phyloP scores from a whole-genome alignment of 2,888 invertebrate genomes.

The Plutella xylostella region DNA sequence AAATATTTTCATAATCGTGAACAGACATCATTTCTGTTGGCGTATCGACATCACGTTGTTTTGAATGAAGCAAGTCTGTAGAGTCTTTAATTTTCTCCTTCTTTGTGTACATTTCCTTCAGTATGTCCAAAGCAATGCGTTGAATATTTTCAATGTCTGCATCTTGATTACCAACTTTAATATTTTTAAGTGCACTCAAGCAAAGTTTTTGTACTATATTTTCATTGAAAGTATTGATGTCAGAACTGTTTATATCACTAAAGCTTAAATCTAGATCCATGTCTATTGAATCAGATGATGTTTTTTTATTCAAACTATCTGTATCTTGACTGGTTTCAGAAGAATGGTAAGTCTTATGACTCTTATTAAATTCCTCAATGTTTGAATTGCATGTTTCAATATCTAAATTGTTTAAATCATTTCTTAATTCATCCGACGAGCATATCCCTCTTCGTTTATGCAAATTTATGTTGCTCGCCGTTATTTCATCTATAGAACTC shows the following conservation, averaged over 20 bases:
- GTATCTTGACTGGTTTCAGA: constrained; percentile 60
- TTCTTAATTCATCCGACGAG: constrained; percentile 62
- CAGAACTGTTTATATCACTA: constrained; percentile 66
- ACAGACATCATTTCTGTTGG: constrained; percentile 71
- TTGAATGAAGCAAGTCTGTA: constrained; percentile 39
- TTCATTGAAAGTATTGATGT: constrained; percentile 66
- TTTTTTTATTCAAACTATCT: constrained; percentile 60
- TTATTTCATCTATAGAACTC: constrained; percentile 59
- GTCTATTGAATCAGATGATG: constrained; percentile 63
- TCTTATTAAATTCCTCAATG: constrained; percentile 45
- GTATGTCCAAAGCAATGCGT: constrained; percentile 62
- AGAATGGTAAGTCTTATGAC: constrained; percentile 45
- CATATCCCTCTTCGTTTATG: constrained; percentile 71
- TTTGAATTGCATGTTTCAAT: constrained; percentile 41
- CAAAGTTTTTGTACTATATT: constrained; percentile 67
- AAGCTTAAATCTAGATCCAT: constrained; percentile 67
- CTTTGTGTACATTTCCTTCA: constrained; percentile 65
- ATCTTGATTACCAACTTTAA: constrained; percentile 66
- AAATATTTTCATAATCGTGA: constrained; percentile 76
- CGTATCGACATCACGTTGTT: constrained; percentile 59
- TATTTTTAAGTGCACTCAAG: constrained; percentile 63
- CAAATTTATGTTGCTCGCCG: constrained; percentile 48
- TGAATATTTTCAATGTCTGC: constrained; percentile 67
- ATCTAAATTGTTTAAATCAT: constrained; percentile 46
- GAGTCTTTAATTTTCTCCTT: constrained; percentile 52